Conservation (phyloP, 2,888 invertebrate genomes). For the Chalcosyrphus nemorum region DNA sequence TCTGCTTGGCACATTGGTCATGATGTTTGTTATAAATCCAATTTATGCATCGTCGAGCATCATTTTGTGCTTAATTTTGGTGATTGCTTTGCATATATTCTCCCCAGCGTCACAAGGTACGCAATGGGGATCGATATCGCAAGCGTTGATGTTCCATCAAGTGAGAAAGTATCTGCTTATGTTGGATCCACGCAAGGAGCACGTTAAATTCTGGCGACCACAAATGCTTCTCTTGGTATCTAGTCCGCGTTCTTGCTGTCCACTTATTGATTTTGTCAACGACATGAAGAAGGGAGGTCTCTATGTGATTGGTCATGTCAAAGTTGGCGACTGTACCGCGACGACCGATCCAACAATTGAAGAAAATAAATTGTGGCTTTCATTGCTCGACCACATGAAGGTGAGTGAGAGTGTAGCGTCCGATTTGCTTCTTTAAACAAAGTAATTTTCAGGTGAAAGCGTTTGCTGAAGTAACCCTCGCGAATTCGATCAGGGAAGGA, state of each 20-base stretch:
- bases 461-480: constrained; percentile 96
- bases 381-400: constrained; percentile 96
- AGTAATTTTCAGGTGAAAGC: constrained; percentile 89
- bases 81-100: constrained; percentile 93
- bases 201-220: constrained; percentile 99
- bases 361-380: constrained; percentile 94
- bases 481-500: constrained; percentile 92
- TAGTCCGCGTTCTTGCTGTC: constrained; percentile 94
- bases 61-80: constrained; percentile 91
- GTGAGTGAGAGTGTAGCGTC: too few relatives aligned
- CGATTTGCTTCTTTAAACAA: too few relatives aligned
- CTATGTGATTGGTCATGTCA: constrained; percentile 93
- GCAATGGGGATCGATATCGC: constrained; percentile 98
- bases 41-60: constrained; percentile 95
- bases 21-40: constrained; percentile 97
- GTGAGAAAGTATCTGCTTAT: constrained; percentile 97
- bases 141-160: constrained; percentile 99
- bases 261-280: constrained; percentile 98
- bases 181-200: constrained; percentile 97
- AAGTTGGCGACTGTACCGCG: constrained; percentile 84
- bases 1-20: constrained; percentile 91
- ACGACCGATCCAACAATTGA: constrained; percentile 88
- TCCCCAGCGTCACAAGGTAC: constrained; percentile 90
- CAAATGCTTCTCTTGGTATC: constrained; percentile 96
- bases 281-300: constrained; percentile 97